Evolutionary conservation across 1,140 invertebrate species (phyloP).

Genomic region (Brachionus asplanchnoidis): DNA sequence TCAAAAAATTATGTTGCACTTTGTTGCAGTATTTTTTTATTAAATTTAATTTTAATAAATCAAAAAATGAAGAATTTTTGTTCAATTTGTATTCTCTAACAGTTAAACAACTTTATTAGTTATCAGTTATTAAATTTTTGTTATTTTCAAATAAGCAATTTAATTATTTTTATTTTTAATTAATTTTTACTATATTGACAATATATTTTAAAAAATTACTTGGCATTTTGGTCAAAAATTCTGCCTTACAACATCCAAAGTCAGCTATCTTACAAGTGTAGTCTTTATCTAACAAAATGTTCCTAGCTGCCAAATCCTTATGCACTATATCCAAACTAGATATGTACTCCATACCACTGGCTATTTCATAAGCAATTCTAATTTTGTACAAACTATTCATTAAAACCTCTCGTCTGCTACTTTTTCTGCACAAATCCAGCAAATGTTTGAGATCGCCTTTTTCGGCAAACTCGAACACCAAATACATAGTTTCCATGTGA

Average conservation of each 20-base stretch:
- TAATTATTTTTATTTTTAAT: no score
- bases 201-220: conserved; percentile 43
- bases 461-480: conserved; percentile 23
- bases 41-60: no score
- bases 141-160: no score
- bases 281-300: conserved; percentile 68
- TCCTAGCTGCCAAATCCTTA: conserved; percentile 77
- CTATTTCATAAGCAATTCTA: conserved; percentile 67
- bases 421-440: conserved; percentile 13
- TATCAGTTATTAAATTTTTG: no score
- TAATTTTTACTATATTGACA: no score
- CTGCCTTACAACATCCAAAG: conserved; percentile 62
- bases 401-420: neutral
- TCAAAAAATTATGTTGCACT: no score
- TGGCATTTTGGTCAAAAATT: conserved; percentile 49
- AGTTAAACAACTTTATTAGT: no score
- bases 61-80: no score
- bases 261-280: conserved; percentile 69
- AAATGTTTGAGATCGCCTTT: conserved; percentile 30
- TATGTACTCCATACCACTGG: conserved; percentile 65
- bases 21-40: no score
- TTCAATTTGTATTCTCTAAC: no score
- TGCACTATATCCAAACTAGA: conserved; percentile 57
- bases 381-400: conserved; percentile 24
- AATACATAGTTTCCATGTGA: neutral